Base-by-base conservation (phyloP, 2,113 vertebrate species). In the Atlantisia rogersi region DNA sequence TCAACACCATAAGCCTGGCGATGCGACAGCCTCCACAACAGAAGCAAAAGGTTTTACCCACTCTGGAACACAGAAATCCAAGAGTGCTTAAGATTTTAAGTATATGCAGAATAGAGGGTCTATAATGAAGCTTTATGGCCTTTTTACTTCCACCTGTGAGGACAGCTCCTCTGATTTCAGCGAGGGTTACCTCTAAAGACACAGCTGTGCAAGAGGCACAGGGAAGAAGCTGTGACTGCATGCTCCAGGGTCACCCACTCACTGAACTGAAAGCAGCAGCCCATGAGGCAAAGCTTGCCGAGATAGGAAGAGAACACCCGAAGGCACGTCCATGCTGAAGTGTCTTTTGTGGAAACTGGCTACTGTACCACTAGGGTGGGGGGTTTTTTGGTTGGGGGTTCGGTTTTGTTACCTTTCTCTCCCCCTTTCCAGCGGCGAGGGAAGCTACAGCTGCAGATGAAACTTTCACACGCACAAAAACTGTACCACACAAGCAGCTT, bases 171-270 rank as follows among this genome's bases (percentile, higher is more conserved):
- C 52, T 37, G 60, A 46, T 59, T 82, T 42, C 39, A 8, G 12
- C 59, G 46, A 13, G 22, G 0, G 2, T 31, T 20, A 35, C 11
- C 52, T 29, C 60, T 26, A 40, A 48, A 1, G 6, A 26, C 65
- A 46, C 1, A 3, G 32, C 37, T 74, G 63, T 31, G 35, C 29
- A 18, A 20, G 24, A 37, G 16, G 29, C 15, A 46, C 10, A 46
- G 39, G 18, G 39, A 67, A 55, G 3, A 29, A 31, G 10, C 13
- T 16, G 8, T 0, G 3, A 55, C 39, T 12, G 12, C 39, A 46
- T 0, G 0, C 59, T 56, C 62, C 25, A 32, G 17, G 50, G 39
- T 21, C 0, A 0, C 37, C 29, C 48, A 20, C 8, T 44, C 48
- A 19, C 32, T 5, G 16, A 65, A 29, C n/a, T 26, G 67, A 82